These are phyloP conservation scores for Rhyzopertha dominica DNA, from an alignment of 1,140 invertebrate genomes.

Conservation along the genomic window DNA sequence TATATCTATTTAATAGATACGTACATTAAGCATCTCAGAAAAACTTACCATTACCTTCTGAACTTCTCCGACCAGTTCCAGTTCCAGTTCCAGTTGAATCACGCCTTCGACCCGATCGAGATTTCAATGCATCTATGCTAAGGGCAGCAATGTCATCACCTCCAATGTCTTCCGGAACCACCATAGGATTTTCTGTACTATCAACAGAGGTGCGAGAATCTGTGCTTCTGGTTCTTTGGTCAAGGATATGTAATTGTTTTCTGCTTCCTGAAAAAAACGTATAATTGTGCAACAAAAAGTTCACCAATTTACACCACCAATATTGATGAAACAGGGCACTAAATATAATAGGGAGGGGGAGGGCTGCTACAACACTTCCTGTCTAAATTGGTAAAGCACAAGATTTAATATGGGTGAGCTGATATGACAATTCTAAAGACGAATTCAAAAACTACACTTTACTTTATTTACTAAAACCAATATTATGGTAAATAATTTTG, in stretches of 20 bases:
- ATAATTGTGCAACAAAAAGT: too few relatives aligned
- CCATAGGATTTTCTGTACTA: conserved; percentile 23
- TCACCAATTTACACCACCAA: too few relatives aligned
- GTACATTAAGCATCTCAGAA: background rate
- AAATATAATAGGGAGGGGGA: too few relatives aligned
- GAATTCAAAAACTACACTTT: too few relatives aligned
- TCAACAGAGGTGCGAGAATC: conserved; percentile 41
- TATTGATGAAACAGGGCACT: too few relatives aligned
- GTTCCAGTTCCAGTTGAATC: conserved; percentile 34
- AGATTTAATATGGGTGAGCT: too few relatives aligned
- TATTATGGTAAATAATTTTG: too few relatives aligned
- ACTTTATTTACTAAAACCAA: too few relatives aligned
- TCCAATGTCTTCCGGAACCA: conserved; percentile 30
- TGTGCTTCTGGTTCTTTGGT: conserved; percentile 37
- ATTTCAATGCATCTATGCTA: conserved; percentile 34
- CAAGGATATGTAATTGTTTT: conserved; percentile 28
- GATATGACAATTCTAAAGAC: too few relatives aligned
- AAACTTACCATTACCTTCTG: conserved; percentile 51
- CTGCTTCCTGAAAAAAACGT: conserved; percentile 29
- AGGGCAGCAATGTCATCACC: conserved; percentile 37
- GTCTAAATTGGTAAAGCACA: too few relatives aligned
- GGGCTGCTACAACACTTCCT: too few relatives aligned
- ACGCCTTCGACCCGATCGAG: conserved; percentile 30
- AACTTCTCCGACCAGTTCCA: conserved; percentile 45
- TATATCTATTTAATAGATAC: conserved; percentile 8